Evolutionary conservation across 2,888 invertebrate species (phyloP), one percentile per base, ranked within the genome.

Genomic region (Ellobium chinense): DNA sequence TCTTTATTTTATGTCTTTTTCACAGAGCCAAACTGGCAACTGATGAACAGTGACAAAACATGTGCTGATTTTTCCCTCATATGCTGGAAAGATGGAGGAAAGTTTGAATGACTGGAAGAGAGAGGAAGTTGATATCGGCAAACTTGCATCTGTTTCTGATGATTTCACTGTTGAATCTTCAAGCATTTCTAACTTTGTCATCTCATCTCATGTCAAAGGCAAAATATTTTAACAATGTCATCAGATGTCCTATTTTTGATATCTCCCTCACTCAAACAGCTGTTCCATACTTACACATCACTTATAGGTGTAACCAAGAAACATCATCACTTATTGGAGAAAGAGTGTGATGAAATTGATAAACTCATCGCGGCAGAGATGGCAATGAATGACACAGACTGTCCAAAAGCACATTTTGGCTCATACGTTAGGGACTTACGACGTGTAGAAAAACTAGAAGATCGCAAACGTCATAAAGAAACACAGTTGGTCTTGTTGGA

Each of bases 1-100:
- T n/a, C 27, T 31, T 21, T 21, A n/a, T 37, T 72, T 18, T 27
- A 72, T 29, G 7, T 14, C 39, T 31, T 46, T 21, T 14, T 56
- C 27, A 72, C 54, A 4, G 37, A 29, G 7, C 72, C 72, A 27
- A 54, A 72, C 39, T 72, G 54, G 56, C 4, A 4, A 12, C 56
- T 72, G 21, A 14, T 72, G 72, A 72, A 72, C 56, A 72, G 72
- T n/a, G n/a, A n/a, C n/a, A n/a, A n/a, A n/a, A n/a, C n/a, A n/a
- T n/a, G n/a, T n/a, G n/a, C n/a, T n/a, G n/a, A n/a, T n/a, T n/a
- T n/a, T n/a, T n/a, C n/a, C n/a, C n/a, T n/a, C n/a, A n/a, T n/a
- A n/a, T n/a, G n/a, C n/a, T n/a, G n/a, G n/a, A n/a, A n/a, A n/a
- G n/a, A n/a, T n/a, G n/a, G n/a, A n/a, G n/a, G n/a, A n/a, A n/a